phyloP scores from a whole-genome alignment of 1,140 invertebrate species.

The Drosophila virilis region DNA sequence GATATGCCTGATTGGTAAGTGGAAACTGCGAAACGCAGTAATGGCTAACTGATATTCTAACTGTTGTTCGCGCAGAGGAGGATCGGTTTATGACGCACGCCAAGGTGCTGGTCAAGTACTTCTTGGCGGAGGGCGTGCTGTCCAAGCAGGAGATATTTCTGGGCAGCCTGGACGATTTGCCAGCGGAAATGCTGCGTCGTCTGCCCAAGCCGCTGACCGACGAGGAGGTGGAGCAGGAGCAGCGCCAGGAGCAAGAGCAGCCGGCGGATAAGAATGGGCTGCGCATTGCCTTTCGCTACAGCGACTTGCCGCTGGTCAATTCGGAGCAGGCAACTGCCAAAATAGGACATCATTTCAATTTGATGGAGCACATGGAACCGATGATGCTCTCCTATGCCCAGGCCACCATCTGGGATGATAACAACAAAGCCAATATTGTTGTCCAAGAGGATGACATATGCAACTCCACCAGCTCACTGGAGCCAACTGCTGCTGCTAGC shows the following conservation, averaged over 20 bases:
- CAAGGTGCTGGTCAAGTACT: conserved; percentile 91
- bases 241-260: conserved; percentile 39
- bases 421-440: conserved; percentile 47
- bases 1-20: conserved; percentile 86
- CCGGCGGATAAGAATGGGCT: conserved; percentile 86
- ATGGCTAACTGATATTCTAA: conserved; percentile 7
- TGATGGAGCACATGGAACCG: conserved; percentile 89
- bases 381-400: conserved; percentile 86
- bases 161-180: conserved; percentile 89
- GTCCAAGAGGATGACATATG: conserved; percentile 54
- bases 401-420: conserved; percentile 84
- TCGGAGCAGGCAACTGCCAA: conserved; percentile 84
- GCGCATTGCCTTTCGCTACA: conserved; percentile 95
- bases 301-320: conserved; percentile 89
- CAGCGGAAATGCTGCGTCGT: conserved; percentile 86
- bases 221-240: conserved; percentile 53
- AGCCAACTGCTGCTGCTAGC: conserved; percentile 1
- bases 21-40: conserved; percentile 2
- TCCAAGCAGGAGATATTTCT: conserved; percentile 89
- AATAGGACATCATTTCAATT: conserved; percentile 90
- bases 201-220: conserved; percentile 84
- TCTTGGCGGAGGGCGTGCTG: conserved; percentile 91
- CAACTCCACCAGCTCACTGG: conserved; percentile 41
- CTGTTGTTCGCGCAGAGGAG: conserved; percentile 87
- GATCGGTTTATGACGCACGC: conserved; percentile 91